phyloP scores from a whole-genome alignment of 2,797 vertebrate genomes.

The Molossus molossus region DNA sequence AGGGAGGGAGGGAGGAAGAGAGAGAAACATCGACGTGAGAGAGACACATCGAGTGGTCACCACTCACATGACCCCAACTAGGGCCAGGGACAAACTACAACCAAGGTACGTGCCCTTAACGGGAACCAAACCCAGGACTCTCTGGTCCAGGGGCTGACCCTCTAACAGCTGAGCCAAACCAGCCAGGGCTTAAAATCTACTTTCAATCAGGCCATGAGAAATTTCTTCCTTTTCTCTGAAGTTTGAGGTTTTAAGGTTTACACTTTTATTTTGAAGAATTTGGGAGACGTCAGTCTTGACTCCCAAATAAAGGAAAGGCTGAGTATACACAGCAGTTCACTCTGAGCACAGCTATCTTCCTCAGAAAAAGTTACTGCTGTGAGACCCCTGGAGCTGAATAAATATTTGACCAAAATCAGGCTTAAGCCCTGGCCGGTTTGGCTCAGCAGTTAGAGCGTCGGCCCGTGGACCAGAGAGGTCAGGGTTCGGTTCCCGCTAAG shows the following conservation, averaged over 20 bases:
- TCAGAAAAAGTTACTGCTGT: background rate
- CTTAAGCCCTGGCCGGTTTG: background rate
- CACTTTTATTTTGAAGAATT: conserved; percentile 47
- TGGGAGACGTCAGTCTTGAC: background rate
- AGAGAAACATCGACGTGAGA: too few relatives aligned
- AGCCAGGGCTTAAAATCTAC: background rate
- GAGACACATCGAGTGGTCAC: too few relatives aligned
- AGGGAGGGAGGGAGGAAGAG: too few relatives aligned
- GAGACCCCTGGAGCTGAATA: background rate
- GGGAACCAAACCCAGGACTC: too few relatives aligned
- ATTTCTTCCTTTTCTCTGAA: background rate
- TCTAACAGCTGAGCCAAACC: too few relatives aligned
- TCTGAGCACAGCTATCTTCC: background rate
- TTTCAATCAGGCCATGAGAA: background rate
- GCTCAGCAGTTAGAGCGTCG: too few relatives aligned
- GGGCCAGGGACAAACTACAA: too few relatives aligned
- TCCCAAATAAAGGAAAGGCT: conserved; percentile 32
- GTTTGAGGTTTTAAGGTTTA: background rate
- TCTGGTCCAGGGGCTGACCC: too few relatives aligned
- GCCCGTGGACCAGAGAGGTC: too few relatives aligned
- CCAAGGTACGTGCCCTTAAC: too few relatives aligned
- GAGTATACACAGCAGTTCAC: background rate
- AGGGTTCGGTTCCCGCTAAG: too few relatives aligned
- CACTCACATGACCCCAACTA: too few relatives aligned
- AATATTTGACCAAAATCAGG: background rate